phyloP scores from a whole-genome alignment of 2,113 vertebrate species.

The Pangasianodon gigas region DNA sequence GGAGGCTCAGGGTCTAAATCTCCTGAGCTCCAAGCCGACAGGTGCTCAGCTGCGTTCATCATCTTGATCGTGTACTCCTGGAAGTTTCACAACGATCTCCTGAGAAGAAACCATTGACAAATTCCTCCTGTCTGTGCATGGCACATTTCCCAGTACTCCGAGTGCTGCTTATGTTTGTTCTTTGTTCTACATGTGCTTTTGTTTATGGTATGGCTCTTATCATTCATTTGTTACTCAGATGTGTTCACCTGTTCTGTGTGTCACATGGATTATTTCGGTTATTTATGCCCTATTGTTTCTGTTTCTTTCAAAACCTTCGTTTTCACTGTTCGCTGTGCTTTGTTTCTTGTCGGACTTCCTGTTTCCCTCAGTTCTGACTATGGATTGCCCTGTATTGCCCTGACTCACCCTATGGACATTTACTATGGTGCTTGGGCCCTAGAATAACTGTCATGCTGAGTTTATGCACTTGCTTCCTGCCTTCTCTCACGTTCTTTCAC shows the following conservation, averaged over 20 bases:
- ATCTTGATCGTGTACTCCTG: not conserved
- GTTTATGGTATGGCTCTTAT: not conserved
- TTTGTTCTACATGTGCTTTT: slow-evolving; percentile 8
- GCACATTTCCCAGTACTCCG: not conserved
- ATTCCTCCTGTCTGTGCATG: not conserved
- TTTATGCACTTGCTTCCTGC: not conserved
- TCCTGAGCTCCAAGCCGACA: not conserved
- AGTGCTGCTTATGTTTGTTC: not conserved
- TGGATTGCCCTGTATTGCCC: not conserved
- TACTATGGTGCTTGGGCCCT: not conserved
- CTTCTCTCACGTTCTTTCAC: not conserved
- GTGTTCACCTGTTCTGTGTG: not conserved
- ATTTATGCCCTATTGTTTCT: not conserved
- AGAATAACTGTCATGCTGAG: not conserved
- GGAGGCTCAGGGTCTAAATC: not conserved
- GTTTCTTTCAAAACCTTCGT: not conserved
- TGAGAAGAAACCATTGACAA: not conserved
- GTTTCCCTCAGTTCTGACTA: not conserved
- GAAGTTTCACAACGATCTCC: not conserved
- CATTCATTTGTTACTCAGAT: not conserved
- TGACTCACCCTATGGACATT: not conserved
- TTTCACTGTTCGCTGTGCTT: not conserved
- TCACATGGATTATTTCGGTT: not conserved
- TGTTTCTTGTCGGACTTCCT: not conserved
- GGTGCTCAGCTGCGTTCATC: not conserved